Base-by-base conservation (phyloP, 2,797 vertebrate species). In the Thalassophryne amazonica region DNA sequence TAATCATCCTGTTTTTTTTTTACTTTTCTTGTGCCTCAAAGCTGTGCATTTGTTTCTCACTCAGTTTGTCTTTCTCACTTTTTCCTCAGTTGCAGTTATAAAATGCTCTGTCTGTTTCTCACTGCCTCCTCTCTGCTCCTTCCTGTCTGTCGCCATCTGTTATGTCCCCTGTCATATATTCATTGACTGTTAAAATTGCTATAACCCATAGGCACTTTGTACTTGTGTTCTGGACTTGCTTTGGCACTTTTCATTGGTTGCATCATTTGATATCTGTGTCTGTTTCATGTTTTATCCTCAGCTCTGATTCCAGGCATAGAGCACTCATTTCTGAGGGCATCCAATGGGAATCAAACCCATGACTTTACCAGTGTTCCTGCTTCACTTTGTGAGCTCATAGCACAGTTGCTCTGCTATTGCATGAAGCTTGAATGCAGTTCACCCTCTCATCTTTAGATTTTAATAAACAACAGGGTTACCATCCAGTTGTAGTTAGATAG, bases 121-220 rank as follows among this genome's bases (percentile, higher is more conserved):
- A 18, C 46, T 32, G 7, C 50, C 53, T 60, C 66, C 29, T 71
- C 52, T 47, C 51, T 49, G n/a, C 50, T 52, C 39, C 32, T 47
- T 50, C 51, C n/a, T n/a, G n/a, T n/a, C n/a, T n/a, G n/a, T n/a
- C n/a, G 66, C 69, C 69, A 66, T 70, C 61, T 60, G 65, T 73
- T 73, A 62, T 33, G 21, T 59, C 45, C 25, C 41, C n/a, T 12
- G 19, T 53, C 56, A 55, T 69, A 41, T 48, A 56, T 68, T 73
- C 73, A 67, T 42, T 43, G 36, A 39, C 56, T 65, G 39, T 37
- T 48, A 29, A 52, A 68, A 61, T 70, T 52, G 40, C 4, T 12
- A 16, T 23, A 24, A 35, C 53, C 52, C 29, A 14, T 73, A 68
- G 67, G 23, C 60, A 22, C 58, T 64, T 62, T 40, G 13, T 27